Percentiles rank a stretch among this genome's conserved stretches.
Evolutionary conservation across 2,888 invertebrate genomes (phyloP).

Genomic region (Drosophila greeni): DNA sequence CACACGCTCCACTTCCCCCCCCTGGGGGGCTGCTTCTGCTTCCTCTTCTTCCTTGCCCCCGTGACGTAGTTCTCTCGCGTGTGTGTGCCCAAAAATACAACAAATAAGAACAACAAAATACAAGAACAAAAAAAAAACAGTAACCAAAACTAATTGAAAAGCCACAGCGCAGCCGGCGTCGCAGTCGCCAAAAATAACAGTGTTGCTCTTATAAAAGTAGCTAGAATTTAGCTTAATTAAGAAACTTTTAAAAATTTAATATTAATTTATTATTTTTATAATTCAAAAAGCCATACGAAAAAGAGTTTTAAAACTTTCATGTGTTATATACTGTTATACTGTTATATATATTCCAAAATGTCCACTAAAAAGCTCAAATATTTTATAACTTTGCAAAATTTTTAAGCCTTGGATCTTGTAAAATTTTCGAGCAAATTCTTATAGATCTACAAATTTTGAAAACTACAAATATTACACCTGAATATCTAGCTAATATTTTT

Average conservation of each 20-base stretch:
- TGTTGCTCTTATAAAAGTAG: slow-evolving; percentile 3
- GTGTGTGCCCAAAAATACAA: slow-evolving; percentile 37
- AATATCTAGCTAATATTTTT: background rate
- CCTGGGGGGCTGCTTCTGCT: slow-evolving; percentile 2
- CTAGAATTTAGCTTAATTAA: slow-evolving; percentile 1
- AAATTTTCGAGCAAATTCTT: background rate
- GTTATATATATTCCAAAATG: too few relatives aligned
- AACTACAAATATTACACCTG: background rate
- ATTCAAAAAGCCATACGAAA: too few relatives aligned
- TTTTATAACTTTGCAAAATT: background rate
- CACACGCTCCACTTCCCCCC: slow-evolving; percentile 2
- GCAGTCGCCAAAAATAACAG: slow-evolving; percentile 7
- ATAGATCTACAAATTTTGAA: too few relatives aligned
- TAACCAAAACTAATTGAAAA: slow-evolving; percentile 45
- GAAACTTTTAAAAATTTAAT: background rate
- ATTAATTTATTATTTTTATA: too few relatives aligned
- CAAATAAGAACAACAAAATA: slow-evolving; percentile 2
- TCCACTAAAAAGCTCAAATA: too few relatives aligned
- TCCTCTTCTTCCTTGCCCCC: slow-evolving; percentile 11
- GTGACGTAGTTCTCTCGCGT: slow-evolving; percentile 30
- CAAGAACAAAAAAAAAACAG: slow-evolving; percentile 9
- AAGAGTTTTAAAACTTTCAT: too few relatives aligned
- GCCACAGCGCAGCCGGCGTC: slow-evolving; percentile 37
- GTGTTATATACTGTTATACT: too few relatives aligned
- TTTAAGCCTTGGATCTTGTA: background rate